Base-by-base conservation (phyloP, 2,113 vertebrate genomes). In the Eulemur macaco region DNA sequence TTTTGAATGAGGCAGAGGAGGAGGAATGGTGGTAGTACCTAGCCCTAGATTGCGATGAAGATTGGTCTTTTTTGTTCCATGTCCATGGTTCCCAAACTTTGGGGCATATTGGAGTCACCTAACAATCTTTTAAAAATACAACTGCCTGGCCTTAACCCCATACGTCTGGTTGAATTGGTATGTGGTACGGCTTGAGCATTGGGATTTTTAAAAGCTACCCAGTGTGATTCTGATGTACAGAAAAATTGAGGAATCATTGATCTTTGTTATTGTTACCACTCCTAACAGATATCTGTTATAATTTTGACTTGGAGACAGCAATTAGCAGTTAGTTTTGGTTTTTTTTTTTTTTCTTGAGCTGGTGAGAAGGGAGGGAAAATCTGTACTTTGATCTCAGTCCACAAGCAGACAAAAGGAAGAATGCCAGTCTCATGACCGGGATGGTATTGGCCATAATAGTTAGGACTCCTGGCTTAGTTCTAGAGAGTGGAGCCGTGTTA, bases 271-370 rank as follows among this genome's bases (percentile, higher is more conserved):
- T 64, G 15, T 18, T 66, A n/a, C 8, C 27, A 52, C 58, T 69
- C 4, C 74, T 91, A 31, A 74, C n/a, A 86, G 23, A 47, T 50
- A 8, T 31, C 18, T 81, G 58, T 78, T 47, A 29, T 64, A 39
- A 77, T 89, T 89, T 76, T 93, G 87, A 91, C 34, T 63, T 93
- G 73, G 73, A 93, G 31, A 78, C 27, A 45, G 42, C 47, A 94
- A 11, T 63, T 73, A 47, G 58, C 31, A 11, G 12, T 73, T 88
- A 58, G n/a, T 83, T 96, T 89, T 80, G 37, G 37, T 37, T 47
- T 68, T 94, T 83, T 42, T 42, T 42, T 42, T 42, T 82, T 39
- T 56, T 66, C 50, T 58, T 34, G 27, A 95, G 37, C 34, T 86
- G 29, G 18, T 73, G 9, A 90, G 63, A 60, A 58, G 20, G 77